Base-by-base conservation (phyloP, 64 coral and sea anemone species). In the Montipora cactus region DNA sequence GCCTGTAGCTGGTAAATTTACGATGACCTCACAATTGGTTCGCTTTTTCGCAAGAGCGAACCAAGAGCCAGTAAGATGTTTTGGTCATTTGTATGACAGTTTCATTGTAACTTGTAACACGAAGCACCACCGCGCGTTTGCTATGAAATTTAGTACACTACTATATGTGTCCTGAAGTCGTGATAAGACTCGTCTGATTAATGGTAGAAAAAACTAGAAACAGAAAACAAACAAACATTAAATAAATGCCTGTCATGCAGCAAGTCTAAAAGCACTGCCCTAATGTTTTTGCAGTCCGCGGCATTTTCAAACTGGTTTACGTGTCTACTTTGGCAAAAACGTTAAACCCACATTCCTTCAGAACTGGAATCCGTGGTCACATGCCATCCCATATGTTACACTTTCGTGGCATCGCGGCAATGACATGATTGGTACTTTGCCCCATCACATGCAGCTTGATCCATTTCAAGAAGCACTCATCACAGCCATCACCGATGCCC, bases 291-390 rank as follows among this genome's bases (percentile, higher is more conserved):
- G 88, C 92, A 96, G 95, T 62, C 95, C 92, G 16, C 95, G 95
- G 0, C 88, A 92, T 61, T 92, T 94, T 72, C 95, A 99, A 96
- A 89, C 88, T 90, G 98, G 98, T 19, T 72, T 99, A 49, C 92
- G 98, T 15, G 71, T 99, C 84, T 92, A 96, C 81, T 91, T 89
- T 78, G 91, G 91, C 81, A 94, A 96, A 87, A 96, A 92, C 74
- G 49, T 73, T 21, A 25, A 49, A 49, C 86, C 92, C 15, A 84
- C 69, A 47, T 90, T 89, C 53, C 89, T 96, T 47, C 95, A 99
- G 86, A 95, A 91, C 66, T 99, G 98, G 98, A 99, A 99, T 75
- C 98, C 98, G 8, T 99, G 98, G 98, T 96, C 92, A 74, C 90
- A 84, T 89, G 92, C 78, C 64, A 92, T 99, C 10, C 98, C 98